Percentiles rank a stretch among this genome's conserved stretches.
Conservation (phyloP, 2,797 vertebrate genomes). For the Spinibarbus caldwelli region DNA sequence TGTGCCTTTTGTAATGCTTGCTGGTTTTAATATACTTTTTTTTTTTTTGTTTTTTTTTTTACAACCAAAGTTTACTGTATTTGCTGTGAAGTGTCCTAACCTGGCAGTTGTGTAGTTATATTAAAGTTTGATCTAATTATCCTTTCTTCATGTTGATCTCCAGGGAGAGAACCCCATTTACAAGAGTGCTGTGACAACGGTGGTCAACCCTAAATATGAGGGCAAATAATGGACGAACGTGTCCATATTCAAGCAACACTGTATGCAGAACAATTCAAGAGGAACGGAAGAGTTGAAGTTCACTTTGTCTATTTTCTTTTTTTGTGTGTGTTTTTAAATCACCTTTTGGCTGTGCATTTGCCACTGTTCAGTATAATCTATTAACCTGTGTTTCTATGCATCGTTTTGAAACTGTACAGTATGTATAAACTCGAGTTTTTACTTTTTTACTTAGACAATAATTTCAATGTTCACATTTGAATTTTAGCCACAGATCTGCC, state of each 20-base stretch:
- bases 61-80: neutral
- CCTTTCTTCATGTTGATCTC: conserved; percentile 62
- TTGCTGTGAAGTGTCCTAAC: conserved; percentile 24
- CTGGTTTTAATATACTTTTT: neutral
- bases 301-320: conserved; percentile 50
- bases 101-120: neutral
- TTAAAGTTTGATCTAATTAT: conserved; percentile 37
- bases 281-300: conserved; percentile 11
- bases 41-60: no score
- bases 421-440: conserved; percentile 79
- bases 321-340: conserved; percentile 66
- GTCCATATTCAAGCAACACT: conserved; percentile 79
- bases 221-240: conserved; percentile 87
- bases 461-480: neutral
- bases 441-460: conserved; percentile 24
- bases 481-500: conserved; percentile 25
- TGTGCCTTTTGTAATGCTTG: conserved; percentile 16
- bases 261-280: conserved; percentile 77
- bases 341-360: conserved; percentile 84
- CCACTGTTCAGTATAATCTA: conserved; percentile 80
- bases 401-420: conserved; percentile 85
- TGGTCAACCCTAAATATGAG: conserved; percentile 99
- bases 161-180: conserved; percentile 99
- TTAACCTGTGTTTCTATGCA: conserved; percentile 83
- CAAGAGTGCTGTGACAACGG: conserved; percentile 98